Base-by-base conservation (phyloP, 2,113 vertebrate species). In the Odontesthes bonariensis region DNA sequence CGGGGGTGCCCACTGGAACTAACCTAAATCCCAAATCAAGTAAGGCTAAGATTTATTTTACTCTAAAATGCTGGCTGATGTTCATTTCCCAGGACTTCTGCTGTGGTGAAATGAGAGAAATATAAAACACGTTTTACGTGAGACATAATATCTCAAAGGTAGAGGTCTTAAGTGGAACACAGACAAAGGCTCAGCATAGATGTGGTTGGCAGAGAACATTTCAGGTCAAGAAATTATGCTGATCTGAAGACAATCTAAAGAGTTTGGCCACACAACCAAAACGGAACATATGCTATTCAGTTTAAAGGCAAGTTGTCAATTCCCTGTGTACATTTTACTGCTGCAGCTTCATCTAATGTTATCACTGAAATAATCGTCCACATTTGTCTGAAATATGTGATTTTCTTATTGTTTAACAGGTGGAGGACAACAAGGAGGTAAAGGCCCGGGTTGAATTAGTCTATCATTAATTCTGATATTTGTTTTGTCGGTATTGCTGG, bases 1-100 rank as follows among this genome's bases (percentile, higher is more conserved):
- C 98, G 0, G 98, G 98, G 0, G 96, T 99, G 2, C 94, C 97
- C 60, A 97, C 95, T 9, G 98, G 98, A 69, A 91, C 83, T 14
- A 95, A 95, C 77, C 94, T 99, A 57, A 97, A 94, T 89, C 85
- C 94, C 0, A 99, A 99, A 94, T 92, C 68, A 83, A 77, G 95
- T 95, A 86, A 84, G 67, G 12, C 53, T n/a, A 33, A 11, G 13
- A 13, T 49, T 73, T 5, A 35, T 35, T 5, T 44, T 55, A n/a
- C 46, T 40, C 2, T 40, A 20, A 2, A 27, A 6, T 40, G 27
- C 16, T 56, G 23, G 47, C 10, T 51, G 9, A 20, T 66, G 69
- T 44, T 14, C 9, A 33, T 22, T 23, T 31, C 0, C 32, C 8
- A 38, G 35, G 2, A 38, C 33, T 11, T 4, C 17, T 9, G 20